Percentiles rank a stretch among this genome's conserved stretches.
These are phyloP conservation scores for Caloenas nicobarica DNA, from an alignment of 2,113 vertebrate species.

Conservation along the genomic window DNA sequence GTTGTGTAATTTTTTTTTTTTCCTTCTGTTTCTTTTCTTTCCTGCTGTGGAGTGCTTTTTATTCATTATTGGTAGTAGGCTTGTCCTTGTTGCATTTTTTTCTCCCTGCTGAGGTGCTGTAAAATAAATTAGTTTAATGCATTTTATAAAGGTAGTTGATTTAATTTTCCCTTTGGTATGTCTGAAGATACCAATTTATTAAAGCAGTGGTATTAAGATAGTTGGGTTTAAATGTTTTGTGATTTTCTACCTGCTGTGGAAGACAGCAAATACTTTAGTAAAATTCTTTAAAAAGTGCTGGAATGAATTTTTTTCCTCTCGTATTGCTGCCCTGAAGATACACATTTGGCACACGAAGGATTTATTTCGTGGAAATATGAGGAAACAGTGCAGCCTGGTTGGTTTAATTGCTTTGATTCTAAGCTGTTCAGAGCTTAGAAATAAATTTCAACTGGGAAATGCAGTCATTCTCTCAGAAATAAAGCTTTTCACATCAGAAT, in stretches of 20 bases:
- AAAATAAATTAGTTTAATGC: slow-evolving; percentile 73
- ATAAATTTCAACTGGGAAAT: slow-evolving; percentile 40
- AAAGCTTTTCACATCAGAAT: neutral
- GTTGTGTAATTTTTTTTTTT: neutral
- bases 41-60: slow-evolving; percentile 46
- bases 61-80: slow-evolving; percentile 40
- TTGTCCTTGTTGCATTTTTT: slow-evolving; percentile 56
- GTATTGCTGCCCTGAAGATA: neutral
- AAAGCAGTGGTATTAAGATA: slow-evolving; percentile 60
- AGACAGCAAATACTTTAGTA: neutral
- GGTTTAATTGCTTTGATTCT: slow-evolving; percentile 29
- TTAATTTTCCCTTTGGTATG: slow-evolving; percentile 56
- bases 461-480: neutral
- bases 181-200: slow-evolving; percentile 55
- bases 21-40: slow-evolving; percentile 33
- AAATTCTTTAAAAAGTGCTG: slow-evolving; percentile 45
- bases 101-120: slow-evolving; percentile 62
- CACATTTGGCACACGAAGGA: slow-evolving; percentile 26
- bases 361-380: slow-evolving; percentile 31
- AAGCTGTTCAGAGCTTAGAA: slow-evolving; percentile 23
- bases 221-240: slow-evolving; percentile 47
- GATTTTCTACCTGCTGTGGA: slow-evolving; percentile 60
- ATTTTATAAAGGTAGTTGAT: slow-evolving; percentile 67
- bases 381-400: neutral
- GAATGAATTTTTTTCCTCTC: neutral